Base-by-base conservation (phyloP, 2,888 invertebrate genomes). In the Leuctra nigra region DNA sequence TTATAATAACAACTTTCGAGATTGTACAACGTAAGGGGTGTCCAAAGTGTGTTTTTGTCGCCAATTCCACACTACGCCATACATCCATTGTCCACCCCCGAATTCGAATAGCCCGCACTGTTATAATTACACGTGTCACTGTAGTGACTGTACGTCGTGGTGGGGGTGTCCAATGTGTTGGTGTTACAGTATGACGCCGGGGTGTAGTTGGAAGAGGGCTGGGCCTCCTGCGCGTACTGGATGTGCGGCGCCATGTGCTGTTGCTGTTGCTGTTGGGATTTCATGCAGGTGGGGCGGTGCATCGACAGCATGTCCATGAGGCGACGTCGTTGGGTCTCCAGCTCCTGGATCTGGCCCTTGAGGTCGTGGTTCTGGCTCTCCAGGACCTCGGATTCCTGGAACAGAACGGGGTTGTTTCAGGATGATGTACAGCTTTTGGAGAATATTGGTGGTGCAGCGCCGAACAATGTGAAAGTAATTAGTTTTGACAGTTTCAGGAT, bases 321-420 rank as follows among this genome's bases (percentile, higher is more conserved):
- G 67, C 85, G 82, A 62, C 84, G 81, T 66, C 86, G 81, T 69
- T 92, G 87, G 54, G 81, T 84, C 73, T 91, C 88, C 67, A 92
- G 75, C 66, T 86, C 83, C 73, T 89, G 85, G 57, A 92, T 84
- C 72, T 91, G 90, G 61, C 80, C 79, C 72, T 91, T 91, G 59
- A 92, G 75, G 67, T 89, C 87, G 60, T 87, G 81, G 69, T 92
- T 92, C 73, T 91, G 91, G 56, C 82, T 83, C 71, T 92, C 91
- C 60, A 92, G 73, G 53, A 84, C 83, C 72, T 91, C 91, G 53
- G 91, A 89, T 75, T 93, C 92, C 72, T 73, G 63, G 18, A n/a
- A n/a, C n/a, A n/a, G n/a, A n/a, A n/a, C n/a, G n/a, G n/a, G n/a
- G n/a, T n/a, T n/a, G n/a, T n/a, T n/a, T n/a, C n/a, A n/a, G n/a